Evolutionary conservation across 1,140 invertebrate species (phyloP).

Genomic region (Papilio glaucus): DNA sequence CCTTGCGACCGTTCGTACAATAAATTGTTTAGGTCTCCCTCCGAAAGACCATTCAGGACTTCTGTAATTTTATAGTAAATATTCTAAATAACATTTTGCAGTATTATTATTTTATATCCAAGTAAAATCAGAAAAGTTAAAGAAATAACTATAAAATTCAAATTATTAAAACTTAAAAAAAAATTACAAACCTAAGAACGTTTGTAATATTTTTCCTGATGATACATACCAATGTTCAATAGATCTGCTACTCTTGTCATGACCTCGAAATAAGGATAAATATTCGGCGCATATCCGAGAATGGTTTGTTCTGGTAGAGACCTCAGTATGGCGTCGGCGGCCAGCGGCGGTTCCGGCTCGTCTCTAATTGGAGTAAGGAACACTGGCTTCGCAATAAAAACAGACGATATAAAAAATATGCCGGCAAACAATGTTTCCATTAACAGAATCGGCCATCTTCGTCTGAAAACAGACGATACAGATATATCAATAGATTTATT

Average conservation of each 20-base stretch:
- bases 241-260: constrained; percentile 54
- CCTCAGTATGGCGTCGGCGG: constrained; percentile 47
- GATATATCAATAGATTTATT: too few species aligned
- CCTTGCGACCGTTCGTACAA: constrained; percentile 56
- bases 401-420: constrained; percentile 51
- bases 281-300: constrained; percentile 65
- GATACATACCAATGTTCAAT: constrained; percentile 52
- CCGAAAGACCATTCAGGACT: constrained; percentile 49
- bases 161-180: too few species aligned
- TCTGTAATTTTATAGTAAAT: constrained; percentile 47
- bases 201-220: not conserved
- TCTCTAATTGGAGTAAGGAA: constrained; percentile 67
- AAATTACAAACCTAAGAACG: too few species aligned
- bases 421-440: constrained; percentile 56
- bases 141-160: too few species aligned
- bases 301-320: constrained; percentile 51
- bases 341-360: constrained; percentile 52
- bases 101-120: too few species aligned
- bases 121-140: too few species aligned
- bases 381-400: constrained; percentile 64
- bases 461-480: constrained; percentile 15
- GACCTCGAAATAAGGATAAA: constrained; percentile 49
- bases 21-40: constrained; percentile 58
- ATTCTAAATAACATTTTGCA: too few species aligned
- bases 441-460: constrained; percentile 59